phyloP scores from a whole-genome alignment of 2,113 vertebrate species.

The Collichthys lucidus region DNA sequence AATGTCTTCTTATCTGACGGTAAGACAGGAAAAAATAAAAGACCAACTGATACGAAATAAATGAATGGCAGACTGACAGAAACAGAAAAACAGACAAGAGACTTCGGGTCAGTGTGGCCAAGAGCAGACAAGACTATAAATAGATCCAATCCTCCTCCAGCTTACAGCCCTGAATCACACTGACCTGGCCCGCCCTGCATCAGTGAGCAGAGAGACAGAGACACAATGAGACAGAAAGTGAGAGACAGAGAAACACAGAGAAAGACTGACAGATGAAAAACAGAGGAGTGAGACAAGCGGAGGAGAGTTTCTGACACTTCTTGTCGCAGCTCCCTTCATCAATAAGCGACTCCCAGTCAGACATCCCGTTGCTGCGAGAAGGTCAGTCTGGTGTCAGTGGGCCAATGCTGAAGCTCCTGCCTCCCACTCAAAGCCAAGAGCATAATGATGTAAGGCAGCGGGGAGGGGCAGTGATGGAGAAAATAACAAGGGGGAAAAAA shows the following conservation, averaged over 20 bases:
- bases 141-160: slow-evolving; percentile 76
- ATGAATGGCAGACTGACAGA: slow-evolving; percentile 54
- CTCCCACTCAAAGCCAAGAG: neutral
- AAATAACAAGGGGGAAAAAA: neutral
- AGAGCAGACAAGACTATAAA: slow-evolving; percentile 71
- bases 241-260: slow-evolving; percentile 23
- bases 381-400: slow-evolving; percentile 52
- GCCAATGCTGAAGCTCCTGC: slow-evolving; percentile 7
- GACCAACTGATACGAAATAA: slow-evolving; percentile 33
- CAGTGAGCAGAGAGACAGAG: slow-evolving; percentile 35
- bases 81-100: slow-evolving; percentile 51
- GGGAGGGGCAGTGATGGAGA: neutral
- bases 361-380: neutral
- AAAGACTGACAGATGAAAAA: slow-evolving; percentile 25
- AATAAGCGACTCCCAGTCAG: slow-evolving; percentile 33
- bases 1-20: slow-evolving; percentile 10
- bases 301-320: slow-evolving; percentile 19
- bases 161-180: slow-evolving; percentile 70
- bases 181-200: slow-evolving; percentile 53
- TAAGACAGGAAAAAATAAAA: slow-evolving; percentile 5
- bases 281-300: neutral
- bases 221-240: slow-evolving; percentile 48
- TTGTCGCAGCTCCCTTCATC: neutral
- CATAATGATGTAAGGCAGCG: neutral
- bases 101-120: slow-evolving; percentile 70